Evolutionary conservation across 2,113 vertebrate genomes (phyloP).

Genomic region (Stegastes partitus): DNA sequence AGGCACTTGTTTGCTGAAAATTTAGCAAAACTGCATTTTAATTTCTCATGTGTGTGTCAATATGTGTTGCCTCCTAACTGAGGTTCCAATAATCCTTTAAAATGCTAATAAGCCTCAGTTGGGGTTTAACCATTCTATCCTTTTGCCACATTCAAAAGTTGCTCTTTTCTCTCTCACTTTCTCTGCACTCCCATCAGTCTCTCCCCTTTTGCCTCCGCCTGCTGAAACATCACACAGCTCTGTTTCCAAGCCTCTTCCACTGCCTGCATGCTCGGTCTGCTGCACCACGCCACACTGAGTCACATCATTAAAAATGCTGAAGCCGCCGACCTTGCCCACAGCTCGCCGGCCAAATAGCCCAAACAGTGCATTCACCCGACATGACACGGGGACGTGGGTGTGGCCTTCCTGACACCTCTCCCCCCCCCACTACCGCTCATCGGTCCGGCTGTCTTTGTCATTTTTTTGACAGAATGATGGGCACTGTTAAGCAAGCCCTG

Average conservation of each 20-base stretch:
- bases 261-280: constrained; percentile 48
- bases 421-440: constrained; percentile 2
- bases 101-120: constrained; percentile 49
- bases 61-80: constrained; percentile 23
- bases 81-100: constrained; percentile 43
- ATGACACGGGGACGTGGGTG: constrained; percentile 31
- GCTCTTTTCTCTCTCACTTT: neutral
- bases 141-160: neutral
- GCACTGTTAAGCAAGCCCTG: constrained; percentile 51
- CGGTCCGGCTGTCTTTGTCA: constrained; percentile 24
- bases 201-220: constrained; percentile 28
- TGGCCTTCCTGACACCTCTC: constrained; percentile 12
- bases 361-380: constrained; percentile 29
- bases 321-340: constrained; percentile 67
- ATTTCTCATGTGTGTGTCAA: constrained; percentile 14
- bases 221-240: constrained; percentile 49
- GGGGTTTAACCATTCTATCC: neutral
- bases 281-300: constrained; percentile 72
- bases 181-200: neutral
- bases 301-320: constrained; percentile 72
- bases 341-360: constrained; percentile 42
- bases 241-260: constrained; percentile 37
- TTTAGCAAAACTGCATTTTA: constrained; percentile 34
- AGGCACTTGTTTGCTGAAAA: constrained; percentile 21
- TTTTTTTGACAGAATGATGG: constrained; percentile 46